Conservation (phyloP, 2,888 invertebrate species). For the Calameuta pallipes region DNA sequence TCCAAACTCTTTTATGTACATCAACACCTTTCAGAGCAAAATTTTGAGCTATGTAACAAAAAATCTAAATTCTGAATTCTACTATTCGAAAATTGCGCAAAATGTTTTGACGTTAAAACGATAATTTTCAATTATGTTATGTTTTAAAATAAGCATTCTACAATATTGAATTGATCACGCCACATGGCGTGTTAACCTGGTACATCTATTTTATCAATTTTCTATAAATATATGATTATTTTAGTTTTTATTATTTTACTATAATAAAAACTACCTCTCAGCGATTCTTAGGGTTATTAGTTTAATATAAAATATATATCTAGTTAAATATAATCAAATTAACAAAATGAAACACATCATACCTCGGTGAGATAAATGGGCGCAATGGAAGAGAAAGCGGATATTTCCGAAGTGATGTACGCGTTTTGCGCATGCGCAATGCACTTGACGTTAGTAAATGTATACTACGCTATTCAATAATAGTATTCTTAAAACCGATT, state of each 20-base stretch:
- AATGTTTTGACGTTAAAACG: background rate
- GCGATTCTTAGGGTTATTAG: background rate
- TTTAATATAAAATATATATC: background rate
- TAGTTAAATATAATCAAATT: background rate
- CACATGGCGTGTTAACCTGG: slow-evolving; percentile 37
- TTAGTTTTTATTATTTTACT: background rate
- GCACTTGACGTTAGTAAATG: background rate
- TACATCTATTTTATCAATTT: background rate
- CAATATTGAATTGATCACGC: slow-evolving; percentile 1
- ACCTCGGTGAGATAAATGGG: slow-evolving; percentile 61
- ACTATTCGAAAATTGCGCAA: background rate
- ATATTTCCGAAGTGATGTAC: slow-evolving; percentile 14
- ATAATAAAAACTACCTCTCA: background rate
- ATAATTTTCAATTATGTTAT: background rate
- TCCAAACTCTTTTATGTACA: slow-evolving; percentile 57
- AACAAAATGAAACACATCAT: slow-evolving; percentile 30
- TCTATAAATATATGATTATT: background rate
- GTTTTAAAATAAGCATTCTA: background rate
- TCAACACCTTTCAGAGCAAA: background rate
- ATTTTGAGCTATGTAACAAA: background rate
- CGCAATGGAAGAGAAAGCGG: slow-evolving; percentile 56
- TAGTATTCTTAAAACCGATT: background rate
- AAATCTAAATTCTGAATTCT: background rate
- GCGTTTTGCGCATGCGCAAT: background rate
- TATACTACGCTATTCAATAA: background rate